Evolutionary conservation across 2,797 vertebrate genomes (phyloP).

Genomic region (Kryptopterus vitreolus): DNA sequence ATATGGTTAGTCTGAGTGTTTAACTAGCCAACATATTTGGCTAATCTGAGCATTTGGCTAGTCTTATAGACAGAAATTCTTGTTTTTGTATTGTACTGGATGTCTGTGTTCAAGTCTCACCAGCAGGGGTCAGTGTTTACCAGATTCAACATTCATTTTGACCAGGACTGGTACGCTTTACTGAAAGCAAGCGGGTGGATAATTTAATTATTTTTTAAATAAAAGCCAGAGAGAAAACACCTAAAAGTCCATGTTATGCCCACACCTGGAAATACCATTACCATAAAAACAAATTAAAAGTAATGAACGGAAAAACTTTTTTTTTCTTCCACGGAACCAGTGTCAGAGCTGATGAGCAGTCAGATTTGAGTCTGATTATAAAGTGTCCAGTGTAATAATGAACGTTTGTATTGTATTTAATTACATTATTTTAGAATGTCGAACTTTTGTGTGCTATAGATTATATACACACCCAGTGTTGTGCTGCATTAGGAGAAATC

Average conservation of each 20-base stretch:
- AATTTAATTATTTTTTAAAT: not conserved
- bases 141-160: not conserved
- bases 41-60: not conserved
- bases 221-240: not conserved
- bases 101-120: not conserved
- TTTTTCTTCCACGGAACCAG: not conserved
- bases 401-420: not conserved
- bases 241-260: not conserved
- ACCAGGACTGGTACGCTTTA: not conserved
- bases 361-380: not conserved
- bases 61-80: too few relatives aligned
- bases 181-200: not conserved
- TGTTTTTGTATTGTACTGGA: not conserved
- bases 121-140: conserved; percentile 50
- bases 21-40: too few relatives aligned
- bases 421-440: not conserved
- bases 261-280: not conserved
- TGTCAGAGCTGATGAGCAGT: not conserved
- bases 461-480: not conserved
- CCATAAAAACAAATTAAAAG: not conserved
- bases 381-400: not conserved
- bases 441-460: not conserved
- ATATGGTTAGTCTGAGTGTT: too few relatives aligned
- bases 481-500: not conserved
- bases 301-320: not conserved